Conservation (phyloP, 2,888 invertebrate species). For the Drosophila conformis region DNA sequence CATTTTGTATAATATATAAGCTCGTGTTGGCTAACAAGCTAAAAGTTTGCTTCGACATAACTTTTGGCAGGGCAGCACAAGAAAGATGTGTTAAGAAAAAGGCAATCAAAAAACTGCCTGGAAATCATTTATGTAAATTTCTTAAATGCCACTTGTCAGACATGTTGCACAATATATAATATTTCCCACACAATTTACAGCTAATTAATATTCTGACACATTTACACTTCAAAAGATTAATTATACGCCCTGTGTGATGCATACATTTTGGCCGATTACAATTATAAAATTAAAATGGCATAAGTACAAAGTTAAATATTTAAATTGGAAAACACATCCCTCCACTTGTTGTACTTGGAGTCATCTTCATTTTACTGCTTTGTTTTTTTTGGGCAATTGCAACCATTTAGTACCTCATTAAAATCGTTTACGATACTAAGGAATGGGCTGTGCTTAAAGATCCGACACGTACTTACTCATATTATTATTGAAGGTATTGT, state of each 20-base stretch:
- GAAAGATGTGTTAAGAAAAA: conserved; percentile 34
- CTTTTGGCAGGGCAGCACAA: conserved; percentile 33
- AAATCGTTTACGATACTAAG: conserved; percentile 48
- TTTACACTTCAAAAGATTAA: conserved; percentile 57
- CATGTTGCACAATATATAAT: conserved; percentile 30
- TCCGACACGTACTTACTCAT: conserved; percentile 49
- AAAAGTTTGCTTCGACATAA: conserved; percentile 42
- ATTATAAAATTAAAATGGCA: conserved; percentile 30
- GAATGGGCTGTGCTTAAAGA: conserved; percentile 21
- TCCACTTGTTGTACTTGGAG: conserved; percentile 1
- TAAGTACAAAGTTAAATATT: conserved; percentile 44
- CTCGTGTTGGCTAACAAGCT: conserved; percentile 46
- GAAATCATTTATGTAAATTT: conserved; percentile 66
- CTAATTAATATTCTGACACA: conserved; percentile 53
- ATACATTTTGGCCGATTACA: neutral
- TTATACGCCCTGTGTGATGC: conserved; percentile 28
- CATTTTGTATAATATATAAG: conserved; percentile 47
- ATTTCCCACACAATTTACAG: conserved; percentile 27
- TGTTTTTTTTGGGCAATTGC: conserved; percentile 19
- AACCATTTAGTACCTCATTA: conserved; percentile 54
- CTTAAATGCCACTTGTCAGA: conserved; percentile 18
- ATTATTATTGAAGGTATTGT: conserved; percentile 40
- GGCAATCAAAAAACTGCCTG: conserved; percentile 28
- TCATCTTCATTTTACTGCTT: conserved; percentile 13
- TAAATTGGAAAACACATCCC: conserved; percentile 44